phyloP scores from a whole-genome alignment of 2,797 vertebrate species.

The Coregonus suidteri region DNA sequence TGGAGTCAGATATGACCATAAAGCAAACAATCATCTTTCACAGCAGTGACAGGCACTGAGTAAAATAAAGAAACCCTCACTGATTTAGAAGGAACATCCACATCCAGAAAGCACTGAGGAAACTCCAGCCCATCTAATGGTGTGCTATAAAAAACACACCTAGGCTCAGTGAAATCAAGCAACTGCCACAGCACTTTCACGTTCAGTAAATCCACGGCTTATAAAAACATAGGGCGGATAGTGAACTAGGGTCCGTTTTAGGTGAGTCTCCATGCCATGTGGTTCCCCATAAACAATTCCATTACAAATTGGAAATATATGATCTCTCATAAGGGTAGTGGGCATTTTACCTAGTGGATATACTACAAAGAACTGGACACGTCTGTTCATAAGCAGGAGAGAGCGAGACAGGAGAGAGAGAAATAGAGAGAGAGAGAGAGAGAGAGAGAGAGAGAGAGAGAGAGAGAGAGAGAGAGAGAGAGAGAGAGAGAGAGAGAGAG shows the following conservation, averaged over 20 bases:
- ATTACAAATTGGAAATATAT: slow-evolving; percentile 43
- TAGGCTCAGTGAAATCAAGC: background rate
- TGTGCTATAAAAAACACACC: background rate
- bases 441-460: background rate
- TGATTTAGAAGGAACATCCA: background rate
- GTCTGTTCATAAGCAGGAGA: background rate
- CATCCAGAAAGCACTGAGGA: background rate
- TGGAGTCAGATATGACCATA: background rate
- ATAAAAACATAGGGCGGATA: slow-evolving; percentile 28
- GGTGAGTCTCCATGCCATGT: slow-evolving; percentile 35
- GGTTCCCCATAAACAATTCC: slow-evolving; percentile 35
- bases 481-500: background rate
- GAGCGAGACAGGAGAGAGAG: background rate
- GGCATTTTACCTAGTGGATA: background rate
- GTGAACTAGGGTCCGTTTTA: slow-evolving; percentile 27
- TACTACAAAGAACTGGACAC: background rate
- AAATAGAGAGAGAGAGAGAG: no score
- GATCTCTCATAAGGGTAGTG: background rate
- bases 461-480: background rate
- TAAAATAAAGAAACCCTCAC: background rate
- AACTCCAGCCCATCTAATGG: background rate
- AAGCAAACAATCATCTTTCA: background rate
- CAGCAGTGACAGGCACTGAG: background rate
- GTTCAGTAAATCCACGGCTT: slow-evolving; percentile 5
- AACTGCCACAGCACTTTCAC: slow-evolving; percentile 3